These are phyloP conservation scores for Sericinus montela DNA, from an alignment of 2,888 invertebrate genomes.

Conservation along the genomic window DNA sequence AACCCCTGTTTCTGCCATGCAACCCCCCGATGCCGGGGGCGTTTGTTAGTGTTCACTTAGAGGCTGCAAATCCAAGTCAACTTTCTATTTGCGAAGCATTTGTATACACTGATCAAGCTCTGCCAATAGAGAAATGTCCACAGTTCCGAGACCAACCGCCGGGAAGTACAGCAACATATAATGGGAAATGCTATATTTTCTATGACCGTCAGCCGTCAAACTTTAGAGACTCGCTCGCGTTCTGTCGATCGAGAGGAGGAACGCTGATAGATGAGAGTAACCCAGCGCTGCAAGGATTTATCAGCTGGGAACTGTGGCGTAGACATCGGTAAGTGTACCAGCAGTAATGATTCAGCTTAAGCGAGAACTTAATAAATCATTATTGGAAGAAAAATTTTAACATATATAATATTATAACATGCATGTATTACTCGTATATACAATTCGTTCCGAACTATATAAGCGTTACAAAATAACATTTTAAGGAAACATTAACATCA, in stretches of 20 bases:
- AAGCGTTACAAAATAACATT: too few relatives aligned
- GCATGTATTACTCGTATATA: too few relatives aligned
- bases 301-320: slow-evolving; percentile 96
- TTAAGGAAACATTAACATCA: too few relatives aligned
- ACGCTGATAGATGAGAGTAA: slow-evolving; percentile 95
- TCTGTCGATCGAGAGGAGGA: slow-evolving; percentile 90
- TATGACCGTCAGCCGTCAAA: slow-evolving; percentile 91
- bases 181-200: slow-evolving; percentile 96
- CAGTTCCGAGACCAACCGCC: slow-evolving; percentile 96
- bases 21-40: slow-evolving; percentile 97
- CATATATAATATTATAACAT: too few relatives aligned
- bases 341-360: too few relatives aligned
- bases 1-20: slow-evolving; percentile 94
- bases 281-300: slow-evolving; percentile 95
- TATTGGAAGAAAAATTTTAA: too few relatives aligned
- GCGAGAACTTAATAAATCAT: too few relatives aligned
- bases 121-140: slow-evolving; percentile 95
- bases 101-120: slow-evolving; percentile 93
- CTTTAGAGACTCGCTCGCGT: slow-evolving; percentile 88
- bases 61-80: slow-evolving; percentile 85
- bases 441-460: too few relatives aligned
- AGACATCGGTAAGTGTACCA: slow-evolving; percentile 82
- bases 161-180: slow-evolving; percentile 95
- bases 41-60: slow-evolving; percentile 94
- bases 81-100: slow-evolving; percentile 95